phyloP scores from a whole-genome alignment of 2,888 invertebrate species.

The Dynastes tityus region DNA sequence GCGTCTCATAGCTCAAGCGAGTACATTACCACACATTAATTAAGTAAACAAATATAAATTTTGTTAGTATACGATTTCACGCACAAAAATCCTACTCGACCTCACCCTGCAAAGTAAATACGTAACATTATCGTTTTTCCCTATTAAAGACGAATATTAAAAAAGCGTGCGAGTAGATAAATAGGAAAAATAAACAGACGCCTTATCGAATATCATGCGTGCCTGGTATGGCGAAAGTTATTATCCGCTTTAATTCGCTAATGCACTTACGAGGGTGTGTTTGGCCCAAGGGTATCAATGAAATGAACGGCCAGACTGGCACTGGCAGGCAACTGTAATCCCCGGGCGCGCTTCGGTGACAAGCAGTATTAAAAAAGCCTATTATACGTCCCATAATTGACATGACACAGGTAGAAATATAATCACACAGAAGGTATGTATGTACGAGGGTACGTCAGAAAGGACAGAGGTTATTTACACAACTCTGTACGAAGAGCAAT shows the following conservation, averaged over 20 bases:
- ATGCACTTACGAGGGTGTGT: conserved; percentile 50
- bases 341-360: conserved; percentile 44
- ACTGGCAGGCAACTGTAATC: conserved; percentile 46
- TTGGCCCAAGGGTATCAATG: conserved; percentile 49
- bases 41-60: not conserved
- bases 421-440: conserved; percentile 36
- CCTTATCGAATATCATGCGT: conserved; percentile 51
- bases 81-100: not conserved
- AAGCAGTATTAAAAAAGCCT: conserved; percentile 48
- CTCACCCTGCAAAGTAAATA: conserved; percentile 40
- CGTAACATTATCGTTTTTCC: conserved; percentile 40
- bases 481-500: too few relatives aligned
- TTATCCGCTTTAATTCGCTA: conserved; percentile 51
- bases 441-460: not conserved
- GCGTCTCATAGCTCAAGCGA: too few relatives aligned
- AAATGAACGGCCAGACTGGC: conserved; percentile 38
- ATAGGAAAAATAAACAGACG: conserved; percentile 47
- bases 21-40: not conserved
- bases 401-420: conserved; percentile 48
- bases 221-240: conserved; percentile 50
- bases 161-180: conserved; percentile 44
- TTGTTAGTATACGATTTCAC: not conserved
- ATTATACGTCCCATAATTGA: conserved; percentile 47
- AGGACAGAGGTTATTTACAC: not conserved
- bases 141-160: conserved; percentile 28